Evolutionary conservation across 1,140 invertebrate genomes (phyloP), one percentile per base, ranked within the genome.

Genomic region (Delia radicum): DNA sequence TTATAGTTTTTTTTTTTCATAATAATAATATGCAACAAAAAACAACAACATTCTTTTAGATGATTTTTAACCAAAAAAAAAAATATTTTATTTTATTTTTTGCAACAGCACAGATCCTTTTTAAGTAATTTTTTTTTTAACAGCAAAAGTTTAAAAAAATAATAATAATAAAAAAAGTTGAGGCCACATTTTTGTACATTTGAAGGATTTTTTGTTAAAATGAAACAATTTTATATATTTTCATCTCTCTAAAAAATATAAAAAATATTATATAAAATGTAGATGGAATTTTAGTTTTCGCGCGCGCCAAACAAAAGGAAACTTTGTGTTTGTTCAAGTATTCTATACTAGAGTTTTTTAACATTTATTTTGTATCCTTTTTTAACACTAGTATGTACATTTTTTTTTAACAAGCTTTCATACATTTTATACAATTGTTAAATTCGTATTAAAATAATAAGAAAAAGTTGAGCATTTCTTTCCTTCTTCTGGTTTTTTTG

Each of bases 131-230:
- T 46, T 46, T 46, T 46, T 55, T 55, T 55, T 55, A 21, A 18
- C 18, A 55, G 21, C 4, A 55, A 55, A 55, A 55, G 37, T 42
- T 42, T 42, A 2, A 42, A 13, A 42, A 15, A 42, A 42, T 42
- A 37, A 55, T 21, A 55, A 55, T 18, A 55, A 21, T 10, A 55
- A 55, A 55, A 21, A 8, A 21, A n/a, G 10, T 7, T 55, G n/a
- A 55, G 48, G 48, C 48, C 48, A 55, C 48, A 55, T 55, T 55
- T 55, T 55, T 7, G 24, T 21, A 55, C 48, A 55, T 55, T 55
- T 55, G 48, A 55, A 55, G 48, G 48, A 55, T 55, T 55, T 55
- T 55, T 18, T 48, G 42, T n/a, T 48, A 55, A 55, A 55, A 55
- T n/a, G 15, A 42, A 42, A 10, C 33, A n/a, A n/a, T n/a, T n/a